These are phyloP conservation scores for Agapostemon virescens DNA, from an alignment of 2,888 invertebrate species.

Conservation along the genomic window DNA sequence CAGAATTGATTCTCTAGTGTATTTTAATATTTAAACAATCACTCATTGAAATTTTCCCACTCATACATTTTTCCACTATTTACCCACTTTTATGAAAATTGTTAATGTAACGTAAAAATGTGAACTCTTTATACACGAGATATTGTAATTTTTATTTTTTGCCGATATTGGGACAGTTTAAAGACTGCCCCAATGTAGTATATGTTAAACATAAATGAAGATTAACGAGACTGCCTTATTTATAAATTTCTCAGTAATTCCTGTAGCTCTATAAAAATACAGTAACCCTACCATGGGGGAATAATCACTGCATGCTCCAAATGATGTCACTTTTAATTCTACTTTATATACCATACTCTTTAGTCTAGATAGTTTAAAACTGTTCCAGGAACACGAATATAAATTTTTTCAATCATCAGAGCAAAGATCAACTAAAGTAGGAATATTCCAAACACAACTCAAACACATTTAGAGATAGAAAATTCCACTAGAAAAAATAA, in stretches of 20 bases:
- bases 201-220: neutral
- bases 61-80: too few species aligned
- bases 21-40: neutral
- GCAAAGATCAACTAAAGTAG: neutral
- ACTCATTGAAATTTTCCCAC: too few species aligned
- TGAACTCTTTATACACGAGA: neutral
- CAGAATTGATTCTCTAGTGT: neutral
- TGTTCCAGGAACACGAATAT: neutral
- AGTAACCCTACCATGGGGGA: too few species aligned
- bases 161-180: neutral
- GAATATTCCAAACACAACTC: too few species aligned
- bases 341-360: neutral
- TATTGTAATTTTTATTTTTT: neutral
- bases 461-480: too few species aligned
- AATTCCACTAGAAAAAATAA: too few species aligned
- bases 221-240: neutral
- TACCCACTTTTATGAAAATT: neutral
- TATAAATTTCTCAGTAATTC: neutral
- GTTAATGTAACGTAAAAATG: neutral
- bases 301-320: neutral
- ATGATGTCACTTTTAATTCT: neutral
- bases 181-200: neutral
- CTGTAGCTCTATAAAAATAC: neutral
- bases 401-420: neutral
- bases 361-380: neutral